phyloP scores from a whole-genome alignment of 1,140 invertebrate species.

The honey bee (Apis mellifera) region Amel_HAv3.1 CM009931.2:24451001-24451500 shows the following conservation, averaged over 20 bases:
- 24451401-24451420: slow-evolving; percentile 26
- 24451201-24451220: too few relatives aligned
- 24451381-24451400: slow-evolving; percentile 36
- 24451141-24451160: not conserved
- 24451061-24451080: not conserved
- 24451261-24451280: too few relatives aligned
- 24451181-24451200: too few relatives aligned
- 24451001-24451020: slow-evolving; percentile 59
- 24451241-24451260: too few relatives aligned
- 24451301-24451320: too few relatives aligned
- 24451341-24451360: slow-evolving; percentile 3
- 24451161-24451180: not conserved
- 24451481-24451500: slow-evolving; percentile 32
- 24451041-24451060: not conserved
- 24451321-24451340: not conserved
- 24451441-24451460: slow-evolving; percentile 24
- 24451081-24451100: not conserved
- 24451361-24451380: slow-evolving; percentile 20
- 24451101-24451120: not conserved
- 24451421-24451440: slow-evolving; percentile 44
- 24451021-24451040: not conserved
- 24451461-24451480: slow-evolving; percentile 36
- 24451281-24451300: too few relatives aligned
- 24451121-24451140: not conserved
- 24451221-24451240: too few relatives aligned